Percentiles rank a stretch among this genome's conserved stretches.
Conservation (phyloP, 2,888 invertebrate genomes). For the Idaea straminata region DNA sequence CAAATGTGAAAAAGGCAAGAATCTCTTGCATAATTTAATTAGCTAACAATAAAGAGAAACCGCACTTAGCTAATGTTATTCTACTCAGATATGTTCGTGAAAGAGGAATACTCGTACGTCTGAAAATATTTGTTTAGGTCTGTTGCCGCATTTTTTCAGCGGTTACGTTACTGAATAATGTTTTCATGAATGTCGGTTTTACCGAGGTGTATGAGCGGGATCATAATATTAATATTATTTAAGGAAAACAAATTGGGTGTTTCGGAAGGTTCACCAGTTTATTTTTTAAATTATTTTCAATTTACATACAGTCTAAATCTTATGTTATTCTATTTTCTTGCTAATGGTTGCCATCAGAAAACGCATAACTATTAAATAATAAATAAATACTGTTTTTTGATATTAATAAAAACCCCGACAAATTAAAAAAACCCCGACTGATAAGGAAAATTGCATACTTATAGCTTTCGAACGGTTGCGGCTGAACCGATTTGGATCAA, state of each 20-base stretch:
- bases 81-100: slow-evolving; percentile 16
- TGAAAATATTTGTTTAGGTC: slow-evolving; percentile 32
- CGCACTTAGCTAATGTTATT: slow-evolving; percentile 22
- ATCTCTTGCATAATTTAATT: slow-evolving; percentile 24
- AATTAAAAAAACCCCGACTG: too few species aligned
- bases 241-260: slow-evolving; percentile 15
- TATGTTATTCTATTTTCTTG: too few species aligned
- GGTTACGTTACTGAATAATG: slow-evolving; percentile 23
- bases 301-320: background rate
- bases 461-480: too few species aligned
- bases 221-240: slow-evolving; percentile 12
- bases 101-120: slow-evolving; percentile 18
- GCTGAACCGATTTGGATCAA: too few species aligned
- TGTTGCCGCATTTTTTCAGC: slow-evolving; percentile 25
- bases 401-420: too few species aligned
- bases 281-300: background rate
- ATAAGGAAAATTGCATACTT: too few species aligned
- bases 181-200: slow-evolving; percentile 26
- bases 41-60: slow-evolving; percentile 22
- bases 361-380: too few species aligned
- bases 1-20: slow-evolving; percentile 1
- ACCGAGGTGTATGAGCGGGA: slow-evolving; percentile 12
- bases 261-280: slow-evolving; percentile 13
- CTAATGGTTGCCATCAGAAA: too few species aligned
- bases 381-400: too few species aligned